phyloP scores from a whole-genome alignment of 2,113 vertebrate genomes.

The Oreocharis arfaki region DNA sequence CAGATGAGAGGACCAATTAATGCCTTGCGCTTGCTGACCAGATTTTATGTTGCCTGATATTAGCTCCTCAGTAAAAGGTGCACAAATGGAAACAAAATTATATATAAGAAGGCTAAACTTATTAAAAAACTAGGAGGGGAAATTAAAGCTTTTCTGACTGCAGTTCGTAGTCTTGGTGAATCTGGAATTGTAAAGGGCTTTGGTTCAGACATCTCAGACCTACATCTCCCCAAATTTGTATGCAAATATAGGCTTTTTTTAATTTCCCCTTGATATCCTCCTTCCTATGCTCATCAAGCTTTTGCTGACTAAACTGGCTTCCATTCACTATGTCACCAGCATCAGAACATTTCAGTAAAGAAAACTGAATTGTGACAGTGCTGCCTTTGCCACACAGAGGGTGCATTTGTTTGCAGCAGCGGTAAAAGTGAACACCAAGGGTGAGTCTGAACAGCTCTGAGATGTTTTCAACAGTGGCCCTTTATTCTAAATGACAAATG shows the following conservation, averaged over 20 bases:
- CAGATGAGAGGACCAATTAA: not conserved
- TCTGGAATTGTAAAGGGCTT: not conserved
- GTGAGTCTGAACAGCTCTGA: slow-evolving; percentile 2
- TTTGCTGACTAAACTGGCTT: slow-evolving; percentile 14
- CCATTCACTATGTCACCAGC: not conserved
- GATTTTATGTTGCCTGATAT: not conserved
- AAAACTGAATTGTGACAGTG: slow-evolving; percentile 15
- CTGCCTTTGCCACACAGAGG: slow-evolving; percentile 24
- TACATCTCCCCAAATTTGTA: not conserved
- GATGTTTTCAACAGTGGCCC: slow-evolving; percentile 12
- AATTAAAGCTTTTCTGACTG: not conserved
- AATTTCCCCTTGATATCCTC: not conserved
- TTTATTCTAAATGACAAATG: slow-evolving; percentile 45
- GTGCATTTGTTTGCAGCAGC: slow-evolving; percentile 34
- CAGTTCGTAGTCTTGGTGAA: not conserved
- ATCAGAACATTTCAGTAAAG: not conserved
- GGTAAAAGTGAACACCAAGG: not conserved
- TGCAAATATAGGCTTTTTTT: not conserved
- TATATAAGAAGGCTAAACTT: not conserved
- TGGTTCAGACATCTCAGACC: not conserved
- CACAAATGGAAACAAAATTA: not conserved
- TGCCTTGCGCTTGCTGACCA: not conserved
- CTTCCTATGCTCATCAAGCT: not conserved
- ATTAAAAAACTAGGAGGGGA: not conserved
- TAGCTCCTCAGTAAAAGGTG: not conserved